Evolutionary conservation across 2,888 invertebrate species (phyloP).

Genomic region (Encarsia formosa): DNA sequence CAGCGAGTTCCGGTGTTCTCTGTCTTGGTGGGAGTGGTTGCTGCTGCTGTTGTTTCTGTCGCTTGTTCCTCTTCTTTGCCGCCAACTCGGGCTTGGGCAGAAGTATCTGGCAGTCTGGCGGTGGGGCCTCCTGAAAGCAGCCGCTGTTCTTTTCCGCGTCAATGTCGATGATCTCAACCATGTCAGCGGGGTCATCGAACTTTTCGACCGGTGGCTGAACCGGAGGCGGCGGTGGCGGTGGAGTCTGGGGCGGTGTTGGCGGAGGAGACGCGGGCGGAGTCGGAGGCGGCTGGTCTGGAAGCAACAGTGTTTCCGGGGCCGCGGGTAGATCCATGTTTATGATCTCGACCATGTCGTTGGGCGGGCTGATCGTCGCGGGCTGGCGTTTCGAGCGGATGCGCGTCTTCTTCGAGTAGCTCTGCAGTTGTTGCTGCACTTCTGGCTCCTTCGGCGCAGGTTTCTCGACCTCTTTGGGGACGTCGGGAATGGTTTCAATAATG

Average conservation of each 20-base stretch:
- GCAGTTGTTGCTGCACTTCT: conserved; percentile 13
- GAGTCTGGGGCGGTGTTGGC: neutral
- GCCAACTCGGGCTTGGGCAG: conserved; percentile 29
- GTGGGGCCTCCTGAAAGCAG: conserved; percentile 1
- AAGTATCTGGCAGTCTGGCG: conserved; percentile 38
- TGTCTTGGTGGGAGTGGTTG: neutral
- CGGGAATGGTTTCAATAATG: too few species aligned
- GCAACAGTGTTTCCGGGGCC: neutral
- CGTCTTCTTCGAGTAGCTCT: conserved; percentile 31
- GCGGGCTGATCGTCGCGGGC: too few species aligned
- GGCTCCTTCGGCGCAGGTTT: conserved; percentile 14
- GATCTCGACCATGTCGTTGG: conserved; percentile 26
- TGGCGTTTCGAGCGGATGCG: conserved; percentile 26
- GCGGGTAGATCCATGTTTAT: conserved; percentile 27
- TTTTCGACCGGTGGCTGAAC: neutral
- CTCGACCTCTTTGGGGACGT: neutral
- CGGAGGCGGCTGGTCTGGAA: neutral
- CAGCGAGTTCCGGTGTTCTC: neutral
- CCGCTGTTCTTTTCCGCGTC: conserved; percentile 29
- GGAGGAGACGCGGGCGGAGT: neutral
- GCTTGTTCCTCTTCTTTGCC: conserved; percentile 31
- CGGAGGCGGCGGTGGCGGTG: neutral
- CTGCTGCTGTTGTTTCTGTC: conserved; percentile 15
- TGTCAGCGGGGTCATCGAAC: conserved; percentile 19
- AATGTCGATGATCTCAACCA: conserved; percentile 43